Base-by-base conservation (phyloP, 1,140 invertebrate species). In the Phocides pigmalion region DNA sequence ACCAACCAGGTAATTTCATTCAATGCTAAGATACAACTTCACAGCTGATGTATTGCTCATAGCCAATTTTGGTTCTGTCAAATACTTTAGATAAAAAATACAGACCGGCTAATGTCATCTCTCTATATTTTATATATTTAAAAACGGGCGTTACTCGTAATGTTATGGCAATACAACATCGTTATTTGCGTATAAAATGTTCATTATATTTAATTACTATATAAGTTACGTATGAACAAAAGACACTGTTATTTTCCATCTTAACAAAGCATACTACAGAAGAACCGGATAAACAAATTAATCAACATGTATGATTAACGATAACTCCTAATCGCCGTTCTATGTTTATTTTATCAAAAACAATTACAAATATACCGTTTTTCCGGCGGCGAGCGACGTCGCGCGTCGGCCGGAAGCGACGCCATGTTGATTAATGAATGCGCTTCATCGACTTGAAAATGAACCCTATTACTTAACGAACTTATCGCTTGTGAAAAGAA, bases 301-400 rank as follows among this genome's bases (percentile, higher is more conserved):
- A 79, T 71, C 70, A 62, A 68, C 65, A 67, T 54, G 72, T 70
- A 75, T 77, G 80, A 90, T 79, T 78, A 82, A 85, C 75, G 81
- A 85, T 76, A 74, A 68, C 47, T 62, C 75, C 69, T 79, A 75
- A 79, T 79, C 64, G 66, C 76, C 75, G 75, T 76, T 84, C 79
- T 80, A 81, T 82, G 81, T 84, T 81, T 86, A 77, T 81, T 82
- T 86, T 84, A 87, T 88, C 83, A 83, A 83, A 88, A 88, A 87
- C 85, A 84, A 88, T 90, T 79, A 81, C 80, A 86, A 87, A 86
- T 84, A 85, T 84, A 79, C 79, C 72, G 70, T 74, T 80, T 80
- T 87, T 82, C 83, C 83, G 80, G 72, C 83, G 80, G 72, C 74
- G 63, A 69, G 62, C 72, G 70, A 65, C 67, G 74, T 76, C 81